These are phyloP conservation scores for Zaprionus africanus DNA, from an alignment of 1,140 invertebrate genomes.

Conservation along the genomic window DNA sequence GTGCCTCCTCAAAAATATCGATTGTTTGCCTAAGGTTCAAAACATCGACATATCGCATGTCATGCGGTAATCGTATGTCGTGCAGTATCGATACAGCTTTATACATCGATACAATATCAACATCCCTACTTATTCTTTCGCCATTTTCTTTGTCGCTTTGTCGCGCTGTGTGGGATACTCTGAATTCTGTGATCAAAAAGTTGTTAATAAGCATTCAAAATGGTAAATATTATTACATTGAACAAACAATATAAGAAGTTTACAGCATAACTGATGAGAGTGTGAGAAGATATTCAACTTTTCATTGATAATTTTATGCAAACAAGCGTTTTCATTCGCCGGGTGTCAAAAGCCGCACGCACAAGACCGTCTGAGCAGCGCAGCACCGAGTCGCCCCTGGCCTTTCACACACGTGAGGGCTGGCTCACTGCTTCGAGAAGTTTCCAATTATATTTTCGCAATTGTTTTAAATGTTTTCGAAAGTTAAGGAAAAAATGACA, in stretches of 20 bases:
- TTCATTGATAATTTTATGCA: conserved; percentile 65
- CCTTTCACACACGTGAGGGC: conserved; percentile 54
- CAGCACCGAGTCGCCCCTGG: conserved; percentile 42
- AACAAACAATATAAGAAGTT: conserved; percentile 39
- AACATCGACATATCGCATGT: background rate
- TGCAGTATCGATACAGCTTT: conserved; percentile 10
- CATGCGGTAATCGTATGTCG: background rate
- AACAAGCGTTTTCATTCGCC: conserved; percentile 68
- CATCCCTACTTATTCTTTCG: conserved; percentile 45
- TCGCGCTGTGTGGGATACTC: conserved; percentile 63
- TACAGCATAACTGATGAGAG: conserved; percentile 33
- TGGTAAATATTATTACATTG: conserved; percentile 59
- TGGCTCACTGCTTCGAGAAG: conserved; percentile 43
- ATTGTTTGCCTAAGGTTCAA: background rate
- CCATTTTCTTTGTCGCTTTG: conserved; percentile 79
- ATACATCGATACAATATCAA: background rate
- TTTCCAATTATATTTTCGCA: conserved; percentile 33
- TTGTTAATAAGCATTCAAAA: conserved; percentile 70
- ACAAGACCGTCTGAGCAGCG: conserved; percentile 19
- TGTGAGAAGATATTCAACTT: conserved; percentile 26
- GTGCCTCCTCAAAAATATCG: background rate
- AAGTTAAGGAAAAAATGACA: background rate
- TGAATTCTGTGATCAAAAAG: conserved; percentile 76
- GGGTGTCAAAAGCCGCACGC: conserved; percentile 62
- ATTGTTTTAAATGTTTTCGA: conserved; percentile 1